Evolutionary conservation across 2,113 vertebrate species (phyloP), one percentile per base, ranked within the genome.

Genomic region (Gnathonemus echidnorhynchus): DNA sequence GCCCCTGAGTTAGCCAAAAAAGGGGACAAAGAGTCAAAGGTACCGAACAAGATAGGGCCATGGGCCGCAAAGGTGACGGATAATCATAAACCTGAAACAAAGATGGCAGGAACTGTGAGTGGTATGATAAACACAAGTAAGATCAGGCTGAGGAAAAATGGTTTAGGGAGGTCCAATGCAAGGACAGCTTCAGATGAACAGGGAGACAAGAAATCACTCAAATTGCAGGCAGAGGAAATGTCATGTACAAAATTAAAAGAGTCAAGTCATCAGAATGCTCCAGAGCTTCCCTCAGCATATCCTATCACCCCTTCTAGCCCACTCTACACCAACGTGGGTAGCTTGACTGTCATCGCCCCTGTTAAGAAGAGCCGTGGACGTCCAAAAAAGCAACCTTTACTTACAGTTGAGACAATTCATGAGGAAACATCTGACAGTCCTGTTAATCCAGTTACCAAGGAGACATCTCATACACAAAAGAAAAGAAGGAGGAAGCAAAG

Each of bases 391-490:
- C 98, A 99, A 91, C 98, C 98, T 58, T 94, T 99, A 90, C 97
- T 99, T 87, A 99, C 98, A 1, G 98, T 99, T 83, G 98, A 99
- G 95, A 99, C 98, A 0, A 99, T 99, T 93, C 98, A 99, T 0
- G 98, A 99, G 94, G 98, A 98, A 50, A 98, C 98, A 0, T 98
- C 98, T 85, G 98, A 97, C 70, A 99, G 98, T 90, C 98, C 98
- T 1, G 96, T 97, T 15, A 99, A 98, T 93, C 98, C 98, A n/a
- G 97, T 98, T 83, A 95, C 92, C 93, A 94, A 94, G 21, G 97
- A 99, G 90, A 97, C 96, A 88, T 94, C 96, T 74, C 96, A 95
- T 91, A 96, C 95, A 88, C 97, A 97, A 91, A 98, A 96, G 90
- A 96, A 97, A 66, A 97, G 98, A 92, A 97, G 96, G 90, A 97